Percentiles rank a stretch among this genome's conserved stretches.
Conservation (phyloP, 2,797 vertebrate genomes). For the Trichosurus vulpecula region DNA sequence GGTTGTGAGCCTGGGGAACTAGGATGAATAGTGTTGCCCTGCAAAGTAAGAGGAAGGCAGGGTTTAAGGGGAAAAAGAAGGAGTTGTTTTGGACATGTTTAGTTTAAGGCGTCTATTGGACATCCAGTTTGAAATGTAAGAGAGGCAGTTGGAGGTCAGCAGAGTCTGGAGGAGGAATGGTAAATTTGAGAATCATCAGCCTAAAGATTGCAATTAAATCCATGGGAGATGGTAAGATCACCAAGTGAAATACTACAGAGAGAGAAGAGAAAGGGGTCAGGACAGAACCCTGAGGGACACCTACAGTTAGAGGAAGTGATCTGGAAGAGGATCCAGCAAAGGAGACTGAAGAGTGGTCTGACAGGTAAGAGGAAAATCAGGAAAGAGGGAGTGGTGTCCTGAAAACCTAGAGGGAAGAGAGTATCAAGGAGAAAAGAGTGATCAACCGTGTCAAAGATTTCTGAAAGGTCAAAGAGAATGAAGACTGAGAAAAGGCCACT, state of each 20-base stretch:
- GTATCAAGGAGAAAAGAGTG: background rate
- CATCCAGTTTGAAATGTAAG: background rate
- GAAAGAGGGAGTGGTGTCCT: background rate
- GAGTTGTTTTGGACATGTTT: background rate
- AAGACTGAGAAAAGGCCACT: background rate
- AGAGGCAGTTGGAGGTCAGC: background rate
- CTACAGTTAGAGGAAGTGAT: background rate
- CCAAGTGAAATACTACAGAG: background rate
- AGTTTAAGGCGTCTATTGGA: background rate
- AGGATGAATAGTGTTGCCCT: background rate
- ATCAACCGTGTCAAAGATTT: background rate
- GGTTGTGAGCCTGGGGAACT: background rate
- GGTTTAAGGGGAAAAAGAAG: background rate
- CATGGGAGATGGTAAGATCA: background rate
- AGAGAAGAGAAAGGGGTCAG: background rate
- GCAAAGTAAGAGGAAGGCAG: background rate
- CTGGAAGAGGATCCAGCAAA: background rate
- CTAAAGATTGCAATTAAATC: background rate
- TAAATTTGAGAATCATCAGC: background rate
- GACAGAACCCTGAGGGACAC: background rate
- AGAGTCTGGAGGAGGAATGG: background rate
- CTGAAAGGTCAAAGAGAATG: background rate
- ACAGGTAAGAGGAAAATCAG: background rate
- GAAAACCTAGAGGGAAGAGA: background rate
- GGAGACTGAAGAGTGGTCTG: background rate